Evolutionary conservation across 2,113 vertebrate genomes (phyloP).

Genomic region (Gambusia affinis): DNA sequence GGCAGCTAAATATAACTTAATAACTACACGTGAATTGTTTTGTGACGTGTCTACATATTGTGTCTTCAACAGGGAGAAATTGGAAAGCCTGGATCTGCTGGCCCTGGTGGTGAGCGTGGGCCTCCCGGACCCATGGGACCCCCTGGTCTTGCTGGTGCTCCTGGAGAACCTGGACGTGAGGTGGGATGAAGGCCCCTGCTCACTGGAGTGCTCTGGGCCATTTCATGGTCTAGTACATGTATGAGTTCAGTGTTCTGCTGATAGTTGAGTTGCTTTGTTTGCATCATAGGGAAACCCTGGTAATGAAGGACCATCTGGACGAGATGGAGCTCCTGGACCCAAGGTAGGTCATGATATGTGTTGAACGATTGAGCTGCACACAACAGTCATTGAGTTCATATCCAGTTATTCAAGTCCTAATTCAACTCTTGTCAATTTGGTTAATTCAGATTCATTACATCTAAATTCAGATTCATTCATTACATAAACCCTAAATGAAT

Average conservation of each 20-base stretch:
- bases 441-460: background rate
- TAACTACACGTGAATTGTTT: background rate
- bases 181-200: slow-evolving; percentile 66
- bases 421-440: background rate
- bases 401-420: background rate
- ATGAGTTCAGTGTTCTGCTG: background rate
- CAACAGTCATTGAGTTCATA: too few relatives aligned
- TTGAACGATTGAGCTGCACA: background rate
- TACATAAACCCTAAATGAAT: too few relatives aligned
- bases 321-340: slow-evolving; percentile 90
- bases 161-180: slow-evolving; percentile 96
- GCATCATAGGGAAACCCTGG: slow-evolving; percentile 88
- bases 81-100: slow-evolving; percentile 90
- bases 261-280: slow-evolving; percentile 13
- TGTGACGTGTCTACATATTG: background rate
- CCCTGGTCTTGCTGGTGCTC: slow-evolving; percentile 89
- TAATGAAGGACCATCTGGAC: slow-evolving; percentile 91
- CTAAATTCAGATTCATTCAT: background rate
- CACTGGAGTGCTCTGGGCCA: background rate
- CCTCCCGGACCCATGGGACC: slow-evolving; percentile 94
- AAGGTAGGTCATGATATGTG: slow-evolving; percentile 81
- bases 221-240: background rate
- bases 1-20: background rate
- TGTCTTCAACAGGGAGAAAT: slow-evolving; percentile 85
- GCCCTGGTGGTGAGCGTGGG: slow-evolving; percentile 90